Conservation (phyloP, 2,797 vertebrate genomes). For the Neosalanx taihuensis region DNA sequence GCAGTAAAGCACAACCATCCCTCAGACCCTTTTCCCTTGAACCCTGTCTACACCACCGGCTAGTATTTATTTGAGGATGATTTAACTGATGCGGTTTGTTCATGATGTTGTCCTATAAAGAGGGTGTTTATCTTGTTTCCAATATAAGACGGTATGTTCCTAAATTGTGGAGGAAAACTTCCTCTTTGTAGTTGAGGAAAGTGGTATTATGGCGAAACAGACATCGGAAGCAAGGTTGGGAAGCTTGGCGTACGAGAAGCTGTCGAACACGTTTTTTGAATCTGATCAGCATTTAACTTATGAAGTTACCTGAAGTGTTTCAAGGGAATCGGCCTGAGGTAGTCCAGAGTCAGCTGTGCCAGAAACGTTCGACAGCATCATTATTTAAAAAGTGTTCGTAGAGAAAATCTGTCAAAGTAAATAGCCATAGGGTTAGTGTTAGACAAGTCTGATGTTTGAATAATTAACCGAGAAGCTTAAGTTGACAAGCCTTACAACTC, state of each 20-base stretch:
- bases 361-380: not conserved
- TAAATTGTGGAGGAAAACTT: not conserved
- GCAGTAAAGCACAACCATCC: not conserved
- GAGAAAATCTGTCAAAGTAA: not conserved
- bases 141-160: not conserved
- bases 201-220: not conserved
- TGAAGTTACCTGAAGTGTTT: slow-evolving; percentile 1
- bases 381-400: not conserved
- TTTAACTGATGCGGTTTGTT: slow-evolving; percentile 1
- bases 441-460: slow-evolving; percentile 31
- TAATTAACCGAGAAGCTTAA: not conserved
- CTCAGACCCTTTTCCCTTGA: not conserved
- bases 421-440: slow-evolving; percentile 4
- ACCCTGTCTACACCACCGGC: not conserved
- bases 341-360: not conserved
- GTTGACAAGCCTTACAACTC: slow-evolving; percentile 25
- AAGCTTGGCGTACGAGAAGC: not conserved
- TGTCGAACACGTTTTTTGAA: not conserved
- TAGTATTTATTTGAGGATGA: not conserved
- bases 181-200: not conserved
- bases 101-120: slow-evolving; percentile 2
- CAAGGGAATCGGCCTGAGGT: not conserved
- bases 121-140: not conserved
- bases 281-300: not conserved
- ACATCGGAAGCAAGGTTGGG: not conserved